Conservation (phyloP, 2,797 vertebrate species). For the Eulemur albifrons region DNA sequence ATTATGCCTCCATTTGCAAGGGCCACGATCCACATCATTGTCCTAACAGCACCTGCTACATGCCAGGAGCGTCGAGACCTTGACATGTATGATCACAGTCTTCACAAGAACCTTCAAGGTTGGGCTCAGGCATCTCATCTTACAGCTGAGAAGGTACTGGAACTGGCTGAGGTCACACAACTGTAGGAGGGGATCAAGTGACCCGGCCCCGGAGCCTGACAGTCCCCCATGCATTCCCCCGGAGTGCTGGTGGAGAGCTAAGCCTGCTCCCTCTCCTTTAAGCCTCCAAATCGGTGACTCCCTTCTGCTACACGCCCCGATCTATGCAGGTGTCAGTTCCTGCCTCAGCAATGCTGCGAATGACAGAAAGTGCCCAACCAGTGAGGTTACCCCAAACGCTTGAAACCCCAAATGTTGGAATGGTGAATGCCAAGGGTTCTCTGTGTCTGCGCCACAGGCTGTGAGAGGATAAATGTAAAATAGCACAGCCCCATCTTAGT, state of each 20-base stretch:
- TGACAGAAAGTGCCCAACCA: neutral
- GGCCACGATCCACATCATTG: neutral
- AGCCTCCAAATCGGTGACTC: neutral
- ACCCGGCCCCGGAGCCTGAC: neutral
- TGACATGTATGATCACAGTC: neutral
- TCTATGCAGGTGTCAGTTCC: neutral
- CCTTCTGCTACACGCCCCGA: neutral
- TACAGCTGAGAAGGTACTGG: neutral
- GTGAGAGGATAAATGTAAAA: neutral
- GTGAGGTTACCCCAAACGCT: neutral
- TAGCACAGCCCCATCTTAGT: neutral
- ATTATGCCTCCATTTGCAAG: neutral
- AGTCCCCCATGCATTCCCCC: neutral
- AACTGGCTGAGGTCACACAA: neutral
- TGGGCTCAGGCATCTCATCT: slow-evolving; percentile 25
- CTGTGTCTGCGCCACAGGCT: neutral
- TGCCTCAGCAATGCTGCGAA: neutral
- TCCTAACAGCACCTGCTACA: neutral
- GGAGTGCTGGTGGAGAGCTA: neutral
- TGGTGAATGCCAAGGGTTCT: neutral
- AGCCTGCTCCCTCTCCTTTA: neutral
- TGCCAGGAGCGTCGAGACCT: neutral
- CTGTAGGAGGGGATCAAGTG: neutral
- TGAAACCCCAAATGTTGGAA: slow-evolving; percentile 1
- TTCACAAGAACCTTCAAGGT: slow-evolving; percentile 10